Base-by-base conservation (phyloP, 2,888 invertebrate genomes). In the Pyralis farinalis region DNA sequence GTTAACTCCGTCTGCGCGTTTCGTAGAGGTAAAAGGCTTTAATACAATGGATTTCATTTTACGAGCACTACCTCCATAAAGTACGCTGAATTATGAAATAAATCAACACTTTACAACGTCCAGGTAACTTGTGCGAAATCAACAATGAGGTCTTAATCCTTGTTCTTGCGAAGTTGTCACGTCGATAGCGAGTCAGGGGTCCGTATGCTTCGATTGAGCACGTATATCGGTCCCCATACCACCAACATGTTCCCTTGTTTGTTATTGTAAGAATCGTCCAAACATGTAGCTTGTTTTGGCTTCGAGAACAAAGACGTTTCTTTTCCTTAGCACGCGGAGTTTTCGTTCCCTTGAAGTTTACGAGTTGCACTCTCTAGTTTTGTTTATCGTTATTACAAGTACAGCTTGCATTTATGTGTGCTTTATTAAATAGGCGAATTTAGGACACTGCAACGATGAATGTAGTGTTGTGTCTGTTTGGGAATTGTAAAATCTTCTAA, bases 251-350 rank as follows among this genome's bases (percentile, higher is more conserved):
- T 55, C 63, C 65, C 64, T 63, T 73, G 75, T 78, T 82, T 85
- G 81, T 82, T 85, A 82, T 84, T 77, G 74, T 74, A 79, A 69
- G 73, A 69, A 80, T 75, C 68, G 70, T 71, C 73, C 74, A 79
- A 82, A 83, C 82, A 77, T 56, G 55, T 54, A 66, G 71, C 76
- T 76, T 85, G 85, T 86, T 87, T 86, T 85, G 86, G 78, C 85
- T 83, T 66, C 52, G 59, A 76, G 80, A 85, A 87, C 85, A 86
- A 86, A 83, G 83, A 75, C 66, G 65, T 71, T 75, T 65, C 57
- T 71, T 71, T 75, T 72, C 66, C 70, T 65, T 61, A 56, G 58
- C 68, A 60, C 57, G 54, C 53, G 53, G 50, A 58, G 67, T 62
- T 71, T 66, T 63, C 55, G 66, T 16, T 16, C 16, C 4, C 74